phyloP scores from a whole-genome alignment of 2,113 vertebrate genomes.

The Rhabdornis inornatus region DNA sequence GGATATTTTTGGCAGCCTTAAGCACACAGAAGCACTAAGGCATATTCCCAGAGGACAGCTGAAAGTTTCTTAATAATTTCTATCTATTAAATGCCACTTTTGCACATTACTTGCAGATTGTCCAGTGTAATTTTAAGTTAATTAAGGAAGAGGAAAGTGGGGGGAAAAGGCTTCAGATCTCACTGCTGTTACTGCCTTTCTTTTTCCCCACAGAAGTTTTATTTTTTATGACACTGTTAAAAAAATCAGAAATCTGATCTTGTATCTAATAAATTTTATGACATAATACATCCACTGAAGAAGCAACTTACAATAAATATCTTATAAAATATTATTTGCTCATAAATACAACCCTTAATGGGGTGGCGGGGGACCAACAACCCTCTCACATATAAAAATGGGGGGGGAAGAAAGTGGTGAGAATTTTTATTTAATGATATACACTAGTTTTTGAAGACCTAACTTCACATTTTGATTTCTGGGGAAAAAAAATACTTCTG shows the following conservation, averaged over 20 bases:
- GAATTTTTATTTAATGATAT: neutral
- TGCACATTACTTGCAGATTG: neutral
- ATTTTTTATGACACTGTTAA: neutral
- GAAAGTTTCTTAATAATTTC: constrained; percentile 41
- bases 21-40: constrained; percentile 35
- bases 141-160: neutral
- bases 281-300: neutral
- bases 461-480: neutral
- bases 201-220: neutral
- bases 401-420: neutral
- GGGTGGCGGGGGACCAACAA: neutral
- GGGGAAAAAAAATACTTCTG: neutral
- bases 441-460: neutral
- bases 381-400: neutral
- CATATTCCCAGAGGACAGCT: constrained; percentile 41
- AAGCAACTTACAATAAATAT: neutral
- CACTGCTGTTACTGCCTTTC: neutral
- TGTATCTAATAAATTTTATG: neutral
- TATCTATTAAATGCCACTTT: constrained; percentile 28
- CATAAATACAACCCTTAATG: neutral
- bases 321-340: neutral
- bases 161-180: neutral
- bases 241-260: constrained; percentile 32
- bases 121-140: constrained; percentile 23
- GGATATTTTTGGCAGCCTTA: constrained; percentile 53